Percentiles rank a stretch among this genome's conserved stretches.
phyloP scores from a whole-genome alignment of 2,797 vertebrate genomes.

The Sebastes elongatus region DNA sequence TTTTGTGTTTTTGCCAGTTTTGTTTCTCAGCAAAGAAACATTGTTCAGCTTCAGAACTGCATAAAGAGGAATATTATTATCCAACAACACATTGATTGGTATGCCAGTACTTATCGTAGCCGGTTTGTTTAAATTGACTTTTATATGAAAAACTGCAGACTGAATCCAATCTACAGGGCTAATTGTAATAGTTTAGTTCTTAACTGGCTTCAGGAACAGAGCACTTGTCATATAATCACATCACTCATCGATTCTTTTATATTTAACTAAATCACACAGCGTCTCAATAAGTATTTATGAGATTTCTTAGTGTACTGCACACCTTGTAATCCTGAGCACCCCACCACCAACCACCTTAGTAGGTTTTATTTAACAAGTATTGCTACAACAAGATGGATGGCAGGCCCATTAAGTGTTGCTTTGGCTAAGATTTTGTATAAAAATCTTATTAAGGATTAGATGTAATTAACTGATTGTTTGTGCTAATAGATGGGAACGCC shows the following conservation, averaged over 20 bases:
- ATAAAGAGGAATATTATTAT: constrained; percentile 73
- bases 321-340: neutral
- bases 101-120: constrained; percentile 62
- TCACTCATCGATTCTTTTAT: constrained; percentile 22
- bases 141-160: constrained; percentile 54
- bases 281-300: constrained; percentile 23
- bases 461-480: neutral
- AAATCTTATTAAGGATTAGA: neutral
- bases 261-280: constrained; percentile 17
- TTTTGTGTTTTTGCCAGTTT: constrained; percentile 83
- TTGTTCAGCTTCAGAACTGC: constrained; percentile 84
- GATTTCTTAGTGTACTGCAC: neutral
- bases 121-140: constrained; percentile 53
- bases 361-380: neutral
- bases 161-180: constrained; percentile 59
- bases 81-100: constrained; percentile 74
- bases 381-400: neutral
- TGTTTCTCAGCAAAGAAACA: constrained; percentile 85
- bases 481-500: neutral
- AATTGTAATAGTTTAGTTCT: constrained; percentile 42
- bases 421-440: constrained; percentile 1
- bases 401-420: neutral
- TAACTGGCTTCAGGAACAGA: constrained; percentile 55
- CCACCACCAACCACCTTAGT: neutral
- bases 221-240: constrained; percentile 37